These are phyloP conservation scores for Melanotaenia boesemani DNA, from an alignment of 2,797 vertebrate species.

Conservation along the genomic window DNA sequence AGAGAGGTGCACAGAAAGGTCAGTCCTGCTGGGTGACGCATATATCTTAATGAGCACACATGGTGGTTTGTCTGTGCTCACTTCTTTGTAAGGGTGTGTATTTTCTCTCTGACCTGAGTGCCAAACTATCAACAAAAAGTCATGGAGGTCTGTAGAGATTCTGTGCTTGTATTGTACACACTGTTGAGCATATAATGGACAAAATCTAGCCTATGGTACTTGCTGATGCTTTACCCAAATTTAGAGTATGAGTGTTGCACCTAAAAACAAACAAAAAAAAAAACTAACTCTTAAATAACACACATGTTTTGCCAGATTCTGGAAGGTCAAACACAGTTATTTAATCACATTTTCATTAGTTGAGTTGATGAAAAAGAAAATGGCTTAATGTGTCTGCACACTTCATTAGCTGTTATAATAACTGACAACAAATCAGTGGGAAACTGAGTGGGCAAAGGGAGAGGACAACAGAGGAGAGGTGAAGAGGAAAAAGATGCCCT, in stretches of 20 bases:
- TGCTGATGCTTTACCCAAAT: background rate
- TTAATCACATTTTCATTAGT: slow-evolving; percentile 63
- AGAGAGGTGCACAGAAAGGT: background rate
- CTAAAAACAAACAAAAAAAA: slow-evolving; percentile 8
- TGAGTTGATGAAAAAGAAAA: slow-evolving; percentile 74
- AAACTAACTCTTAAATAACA: slow-evolving; percentile 6
- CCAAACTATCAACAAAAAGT: slow-evolving; percentile 38
- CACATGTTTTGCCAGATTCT: slow-evolving; percentile 23
- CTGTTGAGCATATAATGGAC: background rate
- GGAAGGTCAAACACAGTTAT: slow-evolving; percentile 40
- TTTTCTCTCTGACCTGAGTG: slow-evolving; percentile 23
- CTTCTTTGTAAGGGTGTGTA: slow-evolving; percentile 18
- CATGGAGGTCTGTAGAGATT: slow-evolving; percentile 16
- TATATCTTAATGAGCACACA: slow-evolving; percentile 3
- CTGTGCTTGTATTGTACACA: background rate
- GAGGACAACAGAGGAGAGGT: slow-evolving; percentile 32
- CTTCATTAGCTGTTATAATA: slow-evolving; percentile 65
- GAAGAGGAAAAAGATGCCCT: slow-evolving; percentile 49
- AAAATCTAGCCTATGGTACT: slow-evolving; percentile 1
- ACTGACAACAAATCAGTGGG: slow-evolving; percentile 54
- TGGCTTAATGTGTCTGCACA: slow-evolving; percentile 69
- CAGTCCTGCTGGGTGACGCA: background rate
- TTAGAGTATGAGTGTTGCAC: slow-evolving; percentile 7
- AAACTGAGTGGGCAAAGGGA: slow-evolving; percentile 14
- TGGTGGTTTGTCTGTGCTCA: slow-evolving; percentile 23